These are phyloP conservation scores for Eutrigla gurnardus DNA, from an alignment of 2,797 vertebrate species.

Conservation along the genomic window DNA sequence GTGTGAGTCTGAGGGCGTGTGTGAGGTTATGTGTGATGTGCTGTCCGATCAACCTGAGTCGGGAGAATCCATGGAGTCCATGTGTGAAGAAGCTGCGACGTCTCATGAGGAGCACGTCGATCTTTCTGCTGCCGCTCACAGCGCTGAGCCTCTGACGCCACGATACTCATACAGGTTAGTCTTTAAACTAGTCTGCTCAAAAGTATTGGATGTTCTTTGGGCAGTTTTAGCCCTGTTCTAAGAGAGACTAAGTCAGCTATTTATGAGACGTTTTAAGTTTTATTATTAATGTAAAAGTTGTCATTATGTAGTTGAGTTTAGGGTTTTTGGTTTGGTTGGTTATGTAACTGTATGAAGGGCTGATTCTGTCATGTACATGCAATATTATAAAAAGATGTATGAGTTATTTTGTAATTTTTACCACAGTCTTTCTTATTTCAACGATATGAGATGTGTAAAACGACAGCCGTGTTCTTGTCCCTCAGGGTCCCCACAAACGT, in stretches of 20 bases:
- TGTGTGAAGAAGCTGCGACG: constrained; percentile 43
- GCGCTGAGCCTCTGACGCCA: constrained; percentile 55
- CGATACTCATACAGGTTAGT: constrained; percentile 83
- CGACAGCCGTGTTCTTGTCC: constrained; percentile 26
- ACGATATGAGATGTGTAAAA: not conserved
- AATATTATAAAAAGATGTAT: not conserved
- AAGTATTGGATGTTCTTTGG: not conserved
- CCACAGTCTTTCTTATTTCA: not conserved
- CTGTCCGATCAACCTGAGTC: constrained; percentile 47
- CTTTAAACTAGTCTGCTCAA: not conserved
- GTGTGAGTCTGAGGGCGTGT: constrained; percentile 62
- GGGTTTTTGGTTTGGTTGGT: not conserved
- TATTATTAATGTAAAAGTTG: not conserved
- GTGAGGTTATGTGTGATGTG: constrained; percentile 62
- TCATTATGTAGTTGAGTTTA: not conserved
- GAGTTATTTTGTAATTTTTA: not conserved
- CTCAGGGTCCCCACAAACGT: constrained; percentile 85
- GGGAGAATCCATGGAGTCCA: constrained; percentile 81
- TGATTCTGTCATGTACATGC: not conserved
- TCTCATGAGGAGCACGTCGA: not conserved
- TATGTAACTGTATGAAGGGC: not conserved
- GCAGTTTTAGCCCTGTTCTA: not conserved
- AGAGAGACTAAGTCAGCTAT: not conserved
- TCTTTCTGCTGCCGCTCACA: constrained; percentile 21
- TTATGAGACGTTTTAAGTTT: not conserved